Percentiles rank a stretch among this genome's conserved stretches.
These are phyloP conservation scores for Pollimyrus isidori DNA, from an alignment of 2,113 vertebrate species.

Conservation along the genomic window DNA sequence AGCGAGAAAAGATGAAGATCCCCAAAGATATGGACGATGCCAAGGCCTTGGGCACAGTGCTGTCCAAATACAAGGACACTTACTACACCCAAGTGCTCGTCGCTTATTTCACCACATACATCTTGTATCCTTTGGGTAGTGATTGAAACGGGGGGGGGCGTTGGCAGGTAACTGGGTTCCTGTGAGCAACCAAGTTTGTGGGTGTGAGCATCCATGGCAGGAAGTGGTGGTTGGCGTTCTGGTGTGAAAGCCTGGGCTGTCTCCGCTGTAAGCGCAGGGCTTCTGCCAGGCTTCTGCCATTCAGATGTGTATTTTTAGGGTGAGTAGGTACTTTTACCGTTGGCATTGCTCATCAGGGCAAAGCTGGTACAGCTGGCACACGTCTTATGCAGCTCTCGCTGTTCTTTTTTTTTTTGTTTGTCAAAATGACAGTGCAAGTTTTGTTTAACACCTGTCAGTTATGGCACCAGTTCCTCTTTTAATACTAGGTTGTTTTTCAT, in stretches of 20 bases:
- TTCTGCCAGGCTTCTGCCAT: background rate
- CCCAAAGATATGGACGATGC: constrained; percentile 98
- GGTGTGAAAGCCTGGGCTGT: too few relatives aligned
- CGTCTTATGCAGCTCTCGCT: background rate
- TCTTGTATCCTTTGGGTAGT: constrained; percentile 90
- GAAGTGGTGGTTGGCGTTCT: background rate
- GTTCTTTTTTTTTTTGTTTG: background rate
- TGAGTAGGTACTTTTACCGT: background rate
- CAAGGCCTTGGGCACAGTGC: constrained; percentile 91
- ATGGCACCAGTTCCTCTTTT: background rate
- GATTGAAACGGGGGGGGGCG: background rate
- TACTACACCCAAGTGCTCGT: constrained; percentile 94
- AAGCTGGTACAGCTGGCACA: background rate
- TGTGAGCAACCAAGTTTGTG: background rate
- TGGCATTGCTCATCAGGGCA: background rate
- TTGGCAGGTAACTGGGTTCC: background rate
- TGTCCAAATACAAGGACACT: constrained; percentile 97
- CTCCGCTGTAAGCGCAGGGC: background rate
- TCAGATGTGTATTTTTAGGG: background rate
- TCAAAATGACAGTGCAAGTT: background rate
- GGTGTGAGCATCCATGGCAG: background rate
- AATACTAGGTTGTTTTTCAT: background rate
- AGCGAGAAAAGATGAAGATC: constrained; percentile 85
- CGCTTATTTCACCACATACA: constrained; percentile 91
- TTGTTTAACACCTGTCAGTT: background rate